Percentiles rank a stretch among this genome's conserved stretches.
Conservation (phyloP, 2,888 invertebrate genomes). For the Adelphocoris suturalis region DNA sequence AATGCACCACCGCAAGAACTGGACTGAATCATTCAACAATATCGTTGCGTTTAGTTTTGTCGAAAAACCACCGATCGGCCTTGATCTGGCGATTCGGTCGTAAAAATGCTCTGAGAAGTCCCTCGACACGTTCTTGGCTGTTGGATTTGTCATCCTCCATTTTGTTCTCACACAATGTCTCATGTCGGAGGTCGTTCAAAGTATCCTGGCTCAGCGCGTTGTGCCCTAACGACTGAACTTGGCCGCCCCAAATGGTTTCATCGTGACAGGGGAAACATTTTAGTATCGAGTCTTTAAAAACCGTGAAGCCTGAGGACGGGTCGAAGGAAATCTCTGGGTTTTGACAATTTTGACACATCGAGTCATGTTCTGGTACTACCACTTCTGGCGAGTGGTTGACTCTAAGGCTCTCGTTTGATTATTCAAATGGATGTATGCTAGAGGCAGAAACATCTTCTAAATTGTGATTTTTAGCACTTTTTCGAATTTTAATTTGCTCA, state of each 20-base stretch:
- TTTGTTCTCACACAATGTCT: background rate
- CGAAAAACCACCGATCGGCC: background rate
- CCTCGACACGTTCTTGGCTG: background rate
- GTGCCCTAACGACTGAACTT: background rate
- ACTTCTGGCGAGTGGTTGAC: too few relatives aligned
- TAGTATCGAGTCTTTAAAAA: background rate
- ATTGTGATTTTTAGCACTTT: too few relatives aligned
- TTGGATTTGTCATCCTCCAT: background rate
- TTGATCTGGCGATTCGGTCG: background rate
- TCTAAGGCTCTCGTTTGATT: too few relatives aligned
- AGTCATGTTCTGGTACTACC: background rate
- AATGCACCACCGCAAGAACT: too few relatives aligned
- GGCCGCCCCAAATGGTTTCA: background rate
- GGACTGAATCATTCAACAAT: too few relatives aligned
- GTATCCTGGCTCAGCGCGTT: constrained; percentile 3
- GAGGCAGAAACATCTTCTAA: too few relatives aligned
- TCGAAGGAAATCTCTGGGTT: background rate
- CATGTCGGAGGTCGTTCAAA: background rate
- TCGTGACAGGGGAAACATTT: background rate
- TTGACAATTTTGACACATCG: background rate
- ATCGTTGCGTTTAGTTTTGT: background rate
- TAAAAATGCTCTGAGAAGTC: background rate
- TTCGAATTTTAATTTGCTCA: too few relatives aligned
- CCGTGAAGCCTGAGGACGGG: background rate
- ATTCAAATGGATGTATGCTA: too few relatives aligned